Evolutionary conservation across 1,140 invertebrate species (phyloP).

Genomic region (Macrobrachium nipponense): DNA sequence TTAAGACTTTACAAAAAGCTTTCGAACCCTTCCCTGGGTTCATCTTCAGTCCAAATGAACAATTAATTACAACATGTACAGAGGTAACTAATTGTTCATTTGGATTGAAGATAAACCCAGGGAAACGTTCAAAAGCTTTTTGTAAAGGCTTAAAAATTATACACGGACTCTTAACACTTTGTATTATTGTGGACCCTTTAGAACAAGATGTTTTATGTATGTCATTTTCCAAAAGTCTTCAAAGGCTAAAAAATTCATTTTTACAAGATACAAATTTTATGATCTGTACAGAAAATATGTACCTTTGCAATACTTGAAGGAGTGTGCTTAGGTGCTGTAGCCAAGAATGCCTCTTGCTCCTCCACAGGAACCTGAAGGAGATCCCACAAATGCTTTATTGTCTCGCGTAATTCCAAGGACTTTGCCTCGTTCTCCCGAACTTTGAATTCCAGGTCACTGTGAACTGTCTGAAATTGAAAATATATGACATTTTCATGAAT

Average conservation of each 20-base stretch:
- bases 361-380: conserved; percentile 23
- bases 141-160: too few relatives aligned
- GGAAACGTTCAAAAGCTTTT: too few relatives aligned
- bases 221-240: background rate
- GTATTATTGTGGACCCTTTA: too few relatives aligned
- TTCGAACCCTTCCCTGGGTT: too few relatives aligned
- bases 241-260: too few relatives aligned
- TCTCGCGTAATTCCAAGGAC: conserved; percentile 40
- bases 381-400: conserved; percentile 28
- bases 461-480: conserved; percentile 30
- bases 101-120: too few relatives aligned
- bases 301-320: conserved; percentile 50
- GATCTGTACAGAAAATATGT: background rate
- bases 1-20: too few relatives aligned
- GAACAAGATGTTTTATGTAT: too few relatives aligned
- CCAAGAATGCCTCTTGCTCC: conserved; percentile 46
- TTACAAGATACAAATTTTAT: background rate
- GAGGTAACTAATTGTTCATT: too few relatives aligned
- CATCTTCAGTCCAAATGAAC: too few relatives aligned
- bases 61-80: too few relatives aligned
- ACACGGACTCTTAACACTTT: too few relatives aligned
- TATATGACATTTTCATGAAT: background rate
- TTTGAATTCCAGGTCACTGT: conserved; percentile 47
- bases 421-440: conserved; percentile 32
- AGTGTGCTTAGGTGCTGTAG: conserved; percentile 51